Evolutionary conservation across 1,140 invertebrate genomes (phyloP), one percentile per base, ranked within the genome.

Genomic region (Oscheius sp.): DNA sequence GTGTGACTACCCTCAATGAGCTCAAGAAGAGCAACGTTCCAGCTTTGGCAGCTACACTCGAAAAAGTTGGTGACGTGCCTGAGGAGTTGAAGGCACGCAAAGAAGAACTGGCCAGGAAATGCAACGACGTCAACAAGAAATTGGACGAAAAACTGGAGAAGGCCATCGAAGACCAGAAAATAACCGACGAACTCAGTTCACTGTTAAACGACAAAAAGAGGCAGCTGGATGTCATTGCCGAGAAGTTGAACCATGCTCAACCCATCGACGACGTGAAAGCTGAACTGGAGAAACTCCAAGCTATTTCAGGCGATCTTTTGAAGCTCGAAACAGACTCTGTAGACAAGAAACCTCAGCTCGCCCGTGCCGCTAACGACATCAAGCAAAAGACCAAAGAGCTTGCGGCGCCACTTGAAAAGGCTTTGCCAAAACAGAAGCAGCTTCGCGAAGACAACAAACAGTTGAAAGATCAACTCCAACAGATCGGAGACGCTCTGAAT

Each of bases 231-330:
- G 42, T 10, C 34, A 35, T 35, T 15, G 35, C 32, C 15, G 18
- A 64, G 32, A 68, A 68, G 26, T 26, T 68, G 45, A n/a, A 64
- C 7, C 18, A n/a, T 64, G 62, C 31, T 26, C 62, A 64, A 29
- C 69, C 69, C 7, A 26, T 71, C 7, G 69, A 29, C 34, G 69
- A 68, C n/a, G 59, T 61, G 10, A 20, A 71, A n/a, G 32, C 20
- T 2, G 62, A 64, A 15, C 15, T 35, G 18, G n/a, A 34, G 15
- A n/a, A 64, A 38, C 62, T 64, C 31, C 66, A 71, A 42, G 13
- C 34, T 42, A 46, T 42, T 23, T 23, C 23, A 18, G 69, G 66
- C 32, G 36, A 71, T n/a, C 26, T 71, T 18, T 45, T 18, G 20
- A 29, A 63, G 18, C 36, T 71, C 13, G 62, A 64, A 28, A 20